Evolutionary conservation across 2,797 vertebrate genomes (phyloP).

Genomic region (Telmatherina bonti): DNA sequence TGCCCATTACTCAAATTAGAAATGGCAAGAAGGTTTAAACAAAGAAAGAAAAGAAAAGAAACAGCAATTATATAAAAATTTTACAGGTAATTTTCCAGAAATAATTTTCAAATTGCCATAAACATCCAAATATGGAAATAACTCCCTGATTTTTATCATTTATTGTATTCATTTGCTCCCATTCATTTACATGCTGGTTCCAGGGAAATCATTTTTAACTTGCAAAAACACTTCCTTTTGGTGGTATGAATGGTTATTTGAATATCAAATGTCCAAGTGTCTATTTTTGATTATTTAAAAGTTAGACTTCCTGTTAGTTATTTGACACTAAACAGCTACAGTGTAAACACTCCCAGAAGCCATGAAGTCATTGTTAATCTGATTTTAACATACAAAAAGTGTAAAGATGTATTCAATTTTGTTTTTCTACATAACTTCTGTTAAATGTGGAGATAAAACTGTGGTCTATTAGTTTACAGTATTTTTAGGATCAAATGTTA

Average conservation of each 20-base stretch:
- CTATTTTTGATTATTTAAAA: not conserved
- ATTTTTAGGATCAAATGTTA: not conserved
- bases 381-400: not conserved
- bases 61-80: constrained; percentile 21
- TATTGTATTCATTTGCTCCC: not conserved
- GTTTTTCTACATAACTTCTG: not conserved
- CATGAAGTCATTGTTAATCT: too few species aligned
- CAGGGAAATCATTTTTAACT: constrained; percentile 20
- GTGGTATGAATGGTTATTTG: not conserved
- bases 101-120: constrained; percentile 21
- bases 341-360: not conserved
- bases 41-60: constrained; percentile 59
- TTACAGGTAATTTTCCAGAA: constrained; percentile 25
- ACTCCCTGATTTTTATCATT: not conserved
- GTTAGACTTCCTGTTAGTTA: not conserved
- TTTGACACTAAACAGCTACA: not conserved
- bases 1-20: constrained; percentile 67
- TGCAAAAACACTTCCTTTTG: constrained; percentile 20
- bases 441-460: not conserved
- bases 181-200: constrained; percentile 12
- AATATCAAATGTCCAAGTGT: not conserved
- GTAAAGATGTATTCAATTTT: not conserved
- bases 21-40: constrained; percentile 57
- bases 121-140: constrained; percentile 22
- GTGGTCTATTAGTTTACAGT: not conserved